Base-by-base conservation (phyloP, 2,797 vertebrate genomes). In the Calcarius lapponicus region DNA sequence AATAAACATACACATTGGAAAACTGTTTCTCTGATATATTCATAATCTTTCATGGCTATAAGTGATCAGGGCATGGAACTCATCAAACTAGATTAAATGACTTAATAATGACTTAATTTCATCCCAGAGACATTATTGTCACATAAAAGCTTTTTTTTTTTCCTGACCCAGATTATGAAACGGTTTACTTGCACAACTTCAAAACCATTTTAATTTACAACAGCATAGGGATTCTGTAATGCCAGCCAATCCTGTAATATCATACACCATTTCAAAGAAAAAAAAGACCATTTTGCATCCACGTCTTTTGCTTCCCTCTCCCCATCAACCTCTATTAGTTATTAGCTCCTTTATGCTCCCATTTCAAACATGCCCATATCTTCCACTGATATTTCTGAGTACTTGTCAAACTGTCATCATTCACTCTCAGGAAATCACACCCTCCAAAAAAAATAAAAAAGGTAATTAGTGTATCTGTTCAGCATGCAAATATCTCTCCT, bases 61-160 rank as follows among this genome's bases (percentile, higher is more conserved):
- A 94, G 40, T 38, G 34, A 70, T 69, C 40, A 64, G 43, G 50
- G 19, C 67, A 78, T 36, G 38, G 76, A 81, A 94, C 38, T 88
- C 73, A 86, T 60, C 54, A 76, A 84, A 90, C 45, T 73, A 80
- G 58, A 90, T 90, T 92, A 88, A 92, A 92, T 76, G 32, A 88
- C 67, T 93, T 79, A 79, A 73, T 92, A 92, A 92, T 76, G 32
- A 88, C 67, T 93, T 79, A 79, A 73, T 92, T 70, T 86, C 32
- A 53, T 70, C 53, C 66, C 74, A 70, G 76, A 60, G 94, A 92
- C 32, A 36, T 84, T 80, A 86, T 7, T 86, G 76, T 82, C 85
- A 86, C 66, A 88, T 90, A 84, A 95, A 95, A 95, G 70, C 32
- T 42, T 92, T 64, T 83, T 86, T 89, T 94, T 93, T 38, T 17